A percentile compares a stretch with the other conserved stretches of the same genome.
These are phyloP conservation scores for Porites australiensis DNA, from an alignment of 64 coral and sea anemone species.

Conservation along the genomic window DNA sequence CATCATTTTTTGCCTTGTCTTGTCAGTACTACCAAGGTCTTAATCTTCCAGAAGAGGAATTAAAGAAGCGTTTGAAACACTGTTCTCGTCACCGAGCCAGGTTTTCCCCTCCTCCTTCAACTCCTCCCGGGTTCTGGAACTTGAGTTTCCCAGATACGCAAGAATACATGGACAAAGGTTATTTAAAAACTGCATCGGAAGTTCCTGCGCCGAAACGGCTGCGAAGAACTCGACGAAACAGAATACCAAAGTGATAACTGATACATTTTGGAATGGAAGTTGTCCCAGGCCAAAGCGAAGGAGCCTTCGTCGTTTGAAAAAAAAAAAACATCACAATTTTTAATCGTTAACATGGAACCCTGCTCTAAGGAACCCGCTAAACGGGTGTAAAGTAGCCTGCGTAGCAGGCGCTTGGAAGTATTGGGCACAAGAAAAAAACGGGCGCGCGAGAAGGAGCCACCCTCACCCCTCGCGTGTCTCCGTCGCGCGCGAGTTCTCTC, in stretches of 20 bases:
- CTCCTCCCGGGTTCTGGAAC: slow-evolving; percentile 94
- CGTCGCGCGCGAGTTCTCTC: no score
- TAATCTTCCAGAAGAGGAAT: slow-evolving; percentile 76
- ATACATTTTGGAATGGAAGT: no score
- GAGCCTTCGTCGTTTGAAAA: no score
- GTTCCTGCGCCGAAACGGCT: slow-evolving; percentile 29
- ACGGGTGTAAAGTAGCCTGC: no score
- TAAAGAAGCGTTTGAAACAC: slow-evolving; percentile 79
- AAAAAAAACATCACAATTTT: no score
- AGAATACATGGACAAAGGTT: slow-evolving; percentile 91
- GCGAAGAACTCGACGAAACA: slow-evolving; percentile 28
- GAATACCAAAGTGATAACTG: background rate
- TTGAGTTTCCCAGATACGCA: slow-evolving; percentile 92
- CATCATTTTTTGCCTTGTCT: background rate
- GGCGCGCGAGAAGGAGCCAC: no score
- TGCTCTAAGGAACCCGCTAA: no score
- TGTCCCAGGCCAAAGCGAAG: no score
- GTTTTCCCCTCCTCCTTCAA: slow-evolving; percentile 89
- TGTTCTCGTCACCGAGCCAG: slow-evolving; percentile 92
- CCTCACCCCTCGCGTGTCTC: no score
- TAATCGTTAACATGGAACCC: no score
- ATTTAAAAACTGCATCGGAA: slow-evolving; percentile 69
- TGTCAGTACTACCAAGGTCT: slow-evolving; percentile 70
- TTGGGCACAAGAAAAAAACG: no score
- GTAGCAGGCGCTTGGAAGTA: no score